Evolutionary conservation across 1,140 invertebrate species (phyloP).

Genomic region (Trypoxylus dichotomus): DNA sequence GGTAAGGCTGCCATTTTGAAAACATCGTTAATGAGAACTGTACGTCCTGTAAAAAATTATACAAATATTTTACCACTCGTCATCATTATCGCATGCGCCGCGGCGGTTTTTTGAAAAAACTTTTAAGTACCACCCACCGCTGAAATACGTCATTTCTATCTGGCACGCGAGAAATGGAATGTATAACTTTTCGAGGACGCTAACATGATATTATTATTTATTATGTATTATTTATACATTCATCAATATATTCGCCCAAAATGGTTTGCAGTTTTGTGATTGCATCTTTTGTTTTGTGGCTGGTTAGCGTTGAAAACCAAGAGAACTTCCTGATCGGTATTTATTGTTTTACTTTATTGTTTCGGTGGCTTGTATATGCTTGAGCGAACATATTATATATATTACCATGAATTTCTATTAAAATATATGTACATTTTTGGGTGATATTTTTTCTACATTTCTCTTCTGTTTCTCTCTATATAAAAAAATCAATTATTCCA

Average conservation of each 20-base stretch:
- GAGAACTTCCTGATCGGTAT: background rate
- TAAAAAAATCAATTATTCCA: slow-evolving; percentile 23
- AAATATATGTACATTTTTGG: slow-evolving; percentile 35
- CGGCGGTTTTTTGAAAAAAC: too few species aligned
- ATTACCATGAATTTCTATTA: slow-evolving; percentile 28
- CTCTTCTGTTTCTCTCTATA: background rate
- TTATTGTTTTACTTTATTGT: background rate
- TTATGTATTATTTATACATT: slow-evolving; percentile 28
- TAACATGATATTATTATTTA: slow-evolving; percentile 18
- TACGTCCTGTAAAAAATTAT: slow-evolving; percentile 27
- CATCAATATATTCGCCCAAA: slow-evolving; percentile 25
- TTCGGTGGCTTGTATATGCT: background rate
- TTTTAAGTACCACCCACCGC: background rate
- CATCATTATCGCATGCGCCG: background rate
- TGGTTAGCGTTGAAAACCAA: too few species aligned
- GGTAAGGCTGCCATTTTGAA: slow-evolving; percentile 41
- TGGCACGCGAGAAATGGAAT: background rate
- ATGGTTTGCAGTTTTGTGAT: too few species aligned
- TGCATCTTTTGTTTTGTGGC: background rate
- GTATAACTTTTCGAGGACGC: slow-evolving; percentile 26
- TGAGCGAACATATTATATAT: slow-evolving; percentile 38
- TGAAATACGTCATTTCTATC: background rate
- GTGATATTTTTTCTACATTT: slow-evolving; percentile 27
- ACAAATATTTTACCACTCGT: slow-evolving; percentile 7
- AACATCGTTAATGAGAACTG: slow-evolving; percentile 38